A percentile compares a stretch with the other conserved stretches of the same genome.
These are phyloP conservation scores for Chrysogorgia sp. DNA, from an alignment of 92 coral and sea anemone species.

Conservation along the genomic window DNA sequence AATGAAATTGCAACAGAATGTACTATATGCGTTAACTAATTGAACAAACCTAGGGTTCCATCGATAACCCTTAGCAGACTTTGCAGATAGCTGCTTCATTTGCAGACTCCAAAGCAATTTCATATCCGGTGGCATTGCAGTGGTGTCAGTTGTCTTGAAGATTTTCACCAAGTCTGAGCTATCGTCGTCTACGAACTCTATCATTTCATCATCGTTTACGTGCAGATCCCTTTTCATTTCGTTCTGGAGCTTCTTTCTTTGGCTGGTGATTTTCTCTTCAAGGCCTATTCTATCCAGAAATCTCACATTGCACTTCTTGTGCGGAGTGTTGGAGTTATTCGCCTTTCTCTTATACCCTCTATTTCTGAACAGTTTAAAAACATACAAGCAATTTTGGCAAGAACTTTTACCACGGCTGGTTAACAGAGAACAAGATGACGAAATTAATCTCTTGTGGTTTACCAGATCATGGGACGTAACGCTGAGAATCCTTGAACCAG, in stretches of 20 bases:
- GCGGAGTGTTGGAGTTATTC: conserved; percentile 8
- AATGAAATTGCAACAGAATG: too few species aligned
- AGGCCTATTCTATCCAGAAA: neutral
- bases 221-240: too few species aligned
- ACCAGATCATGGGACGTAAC: neutral
- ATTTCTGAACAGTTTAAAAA: conserved; percentile 18
- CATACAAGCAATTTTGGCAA: conserved; percentile 27
- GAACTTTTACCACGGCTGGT: conserved; percentile 11
- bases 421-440: conserved; percentile 26
- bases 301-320: conserved; percentile 16
- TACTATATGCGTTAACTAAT: too few species aligned
- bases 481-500: neutral
- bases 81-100: neutral
- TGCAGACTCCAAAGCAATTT: neutral
- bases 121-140: neutral
- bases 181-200: neutral
- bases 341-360: conserved; percentile 32
- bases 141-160: neutral
- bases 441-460: conserved; percentile 32
- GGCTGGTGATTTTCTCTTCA: too few species aligned
- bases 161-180: neutral
- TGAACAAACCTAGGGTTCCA: conserved; percentile 1
- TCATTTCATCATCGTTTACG: neutral
- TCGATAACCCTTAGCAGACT: neutral
- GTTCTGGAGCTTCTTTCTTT: too few species aligned